A percentile compares a stretch with the other conserved stretches of the same genome.
These are phyloP conservation scores for Nestor notabilis DNA, from an alignment of 2,113 vertebrate genomes.

Conservation along the genomic window DNA sequence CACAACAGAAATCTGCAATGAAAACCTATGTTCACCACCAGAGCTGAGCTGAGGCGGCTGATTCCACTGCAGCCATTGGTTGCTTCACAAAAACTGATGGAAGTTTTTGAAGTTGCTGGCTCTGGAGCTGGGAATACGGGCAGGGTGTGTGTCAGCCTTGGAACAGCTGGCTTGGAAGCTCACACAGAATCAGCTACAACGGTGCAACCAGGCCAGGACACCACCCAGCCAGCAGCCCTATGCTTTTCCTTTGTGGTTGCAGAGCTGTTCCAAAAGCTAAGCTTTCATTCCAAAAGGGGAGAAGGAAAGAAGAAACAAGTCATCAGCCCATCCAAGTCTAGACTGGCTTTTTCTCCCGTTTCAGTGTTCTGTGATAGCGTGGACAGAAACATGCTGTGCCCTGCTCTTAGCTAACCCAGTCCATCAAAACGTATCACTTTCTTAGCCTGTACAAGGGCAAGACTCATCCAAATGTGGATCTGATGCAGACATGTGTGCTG, in stretches of 20 bases:
- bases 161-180: constrained; percentile 47
- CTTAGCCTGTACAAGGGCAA: background rate
- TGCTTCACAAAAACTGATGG: background rate
- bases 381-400: background rate
- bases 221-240: constrained; percentile 41
- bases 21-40: background rate
- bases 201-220: background rate
- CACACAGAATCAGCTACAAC: background rate
- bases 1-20: background rate
- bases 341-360: background rate
- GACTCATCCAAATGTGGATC: background rate
- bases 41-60: background rate
- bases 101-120: background rate
- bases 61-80: background rate
- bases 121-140: constrained; percentile 22
- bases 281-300: background rate
- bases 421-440: background rate
- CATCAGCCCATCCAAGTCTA: background rate
- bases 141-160: constrained; percentile 33
- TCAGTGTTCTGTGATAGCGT: rapidly evolving
- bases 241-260: constrained; percentile 49
- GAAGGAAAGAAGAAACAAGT: background rate
- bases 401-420: background rate
- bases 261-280: constrained; percentile 14
- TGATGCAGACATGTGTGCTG: background rate